These are phyloP conservation scores for Scaptomyza tumidula DNA, from an alignment of 2,888 invertebrate species.

Conservation along the genomic window DNA sequence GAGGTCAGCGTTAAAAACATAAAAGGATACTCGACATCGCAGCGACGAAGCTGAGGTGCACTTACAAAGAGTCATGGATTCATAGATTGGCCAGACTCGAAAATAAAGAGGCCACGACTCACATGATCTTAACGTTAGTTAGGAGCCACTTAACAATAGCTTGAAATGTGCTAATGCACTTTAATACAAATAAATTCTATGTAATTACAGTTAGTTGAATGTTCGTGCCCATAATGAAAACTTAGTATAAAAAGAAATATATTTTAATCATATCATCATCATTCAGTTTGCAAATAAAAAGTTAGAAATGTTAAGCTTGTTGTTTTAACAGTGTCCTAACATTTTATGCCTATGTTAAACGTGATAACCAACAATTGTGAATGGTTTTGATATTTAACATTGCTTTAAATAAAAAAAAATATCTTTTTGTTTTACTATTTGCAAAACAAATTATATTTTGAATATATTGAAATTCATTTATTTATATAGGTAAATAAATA, in stretches of 20 bases:
- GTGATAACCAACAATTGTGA: background rate
- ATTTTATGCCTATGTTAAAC: background rate
- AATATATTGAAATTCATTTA: background rate
- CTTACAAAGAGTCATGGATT: slow-evolving; percentile 36
- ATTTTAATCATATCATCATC: no score
- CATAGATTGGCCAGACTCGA: slow-evolving; percentile 12
- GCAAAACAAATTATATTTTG: background rate
- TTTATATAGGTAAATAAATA: no score
- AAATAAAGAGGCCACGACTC: background rate
- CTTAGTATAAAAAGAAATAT: no score
- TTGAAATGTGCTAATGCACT: background rate
- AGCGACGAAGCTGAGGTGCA: slow-evolving; percentile 33
- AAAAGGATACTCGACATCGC: slow-evolving; percentile 33
- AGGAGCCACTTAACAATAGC: background rate
- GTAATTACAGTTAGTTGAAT: no score
- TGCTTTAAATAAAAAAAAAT: no score
- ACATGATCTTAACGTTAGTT: slow-evolving; percentile 8
- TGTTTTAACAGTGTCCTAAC: background rate
- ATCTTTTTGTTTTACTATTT: no score
- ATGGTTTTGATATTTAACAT: no score
- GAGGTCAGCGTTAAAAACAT: slow-evolving; percentile 65
- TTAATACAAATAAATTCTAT: background rate
- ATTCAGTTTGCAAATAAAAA: background rate
- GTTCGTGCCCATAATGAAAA: no score
- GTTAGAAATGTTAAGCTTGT: background rate